Evolutionary conservation across 1,140 invertebrate genomes (phyloP).

Genomic region (Halesus radiatus): DNA sequence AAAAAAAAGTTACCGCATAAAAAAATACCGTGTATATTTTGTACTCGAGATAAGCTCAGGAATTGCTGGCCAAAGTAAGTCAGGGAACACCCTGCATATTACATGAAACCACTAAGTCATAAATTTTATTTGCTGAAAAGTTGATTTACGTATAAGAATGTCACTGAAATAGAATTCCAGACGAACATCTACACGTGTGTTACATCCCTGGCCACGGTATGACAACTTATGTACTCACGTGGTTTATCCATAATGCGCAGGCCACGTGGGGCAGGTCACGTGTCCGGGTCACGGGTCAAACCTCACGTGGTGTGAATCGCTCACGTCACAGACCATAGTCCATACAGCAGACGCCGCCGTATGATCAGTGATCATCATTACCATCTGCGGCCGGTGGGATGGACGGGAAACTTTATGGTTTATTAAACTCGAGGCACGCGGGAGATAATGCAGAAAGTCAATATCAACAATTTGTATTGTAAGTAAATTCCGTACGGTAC

Average conservation of each 20-base stretch:
- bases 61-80: too few relatives aligned
- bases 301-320: constrained; percentile 8
- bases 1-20: too few relatives aligned
- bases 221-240: background rate
- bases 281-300: background rate
- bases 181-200: background rate
- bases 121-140: too few relatives aligned
- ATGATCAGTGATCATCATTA: background rate
- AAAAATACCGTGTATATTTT: too few relatives aligned
- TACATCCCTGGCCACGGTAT: background rate
- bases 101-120: too few relatives aligned
- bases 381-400: too few relatives aligned
- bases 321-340: background rate
- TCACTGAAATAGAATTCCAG: background rate
- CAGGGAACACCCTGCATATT: too few relatives aligned
- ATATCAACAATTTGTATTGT: background rate
- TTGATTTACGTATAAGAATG: too few relatives aligned
- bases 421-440: background rate
- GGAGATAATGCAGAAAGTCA: background rate
- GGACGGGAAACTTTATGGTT: too few relatives aligned
- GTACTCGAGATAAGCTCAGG: too few relatives aligned
- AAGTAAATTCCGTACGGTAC: background rate
- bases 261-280: constrained; percentile 18
- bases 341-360: background rate
- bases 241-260: background rate